Base-by-base conservation (phyloP, 1,140 invertebrate genomes). In the Camponotus floridanus region DNA sequence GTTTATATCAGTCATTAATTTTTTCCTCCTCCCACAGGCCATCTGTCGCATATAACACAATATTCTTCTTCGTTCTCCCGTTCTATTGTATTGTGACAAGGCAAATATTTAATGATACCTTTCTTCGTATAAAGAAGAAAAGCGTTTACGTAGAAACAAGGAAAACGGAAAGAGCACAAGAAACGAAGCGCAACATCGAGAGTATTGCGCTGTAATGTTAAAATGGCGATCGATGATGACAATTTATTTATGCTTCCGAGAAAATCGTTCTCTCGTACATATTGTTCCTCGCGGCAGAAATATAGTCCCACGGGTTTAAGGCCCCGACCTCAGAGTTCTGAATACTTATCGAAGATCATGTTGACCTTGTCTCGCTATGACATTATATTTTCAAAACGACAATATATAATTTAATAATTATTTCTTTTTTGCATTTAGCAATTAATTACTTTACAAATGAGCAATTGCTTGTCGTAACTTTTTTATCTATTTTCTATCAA, bases 221-320 rank as follows among this genome's bases (percentile, higher is more conserved):
- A 21, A 80, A 80, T 79, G 45, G n/a, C 45, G 62, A 80, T 80
- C 78, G 65, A 80, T 80, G 33, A n/a, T 7, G 33, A 36, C 42
- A 62, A 87, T 85, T 88, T 84, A 87, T 87, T 87, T 76, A 87
- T 84, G 57, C 65, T 87, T 88, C 79, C 26, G 33, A 71, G 86
- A 87, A 87, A 68, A 84, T 67, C 48, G 31, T 39, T 18, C 73
- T 51, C 13, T 33, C 59, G 18, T 26, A 26, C 26, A 26, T 57
- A 31, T 59, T 51, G 36, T 76, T 39, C 11, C 21, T 59, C n/a
- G 57, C 2, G 36, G 1, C 18, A 13, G 39, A 18, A 31, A 3
- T 67, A 86, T 33, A 57, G n/a, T 65, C 57, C 9, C 65, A 33
- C 45, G 8, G 11, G 51, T 48, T 76, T n/a, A 45, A 33, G 11